Evolutionary conservation across 2,888 invertebrate genomes (phyloP), one percentile per base, ranked within the genome.

Genomic region (Tenthredo notha): DNA sequence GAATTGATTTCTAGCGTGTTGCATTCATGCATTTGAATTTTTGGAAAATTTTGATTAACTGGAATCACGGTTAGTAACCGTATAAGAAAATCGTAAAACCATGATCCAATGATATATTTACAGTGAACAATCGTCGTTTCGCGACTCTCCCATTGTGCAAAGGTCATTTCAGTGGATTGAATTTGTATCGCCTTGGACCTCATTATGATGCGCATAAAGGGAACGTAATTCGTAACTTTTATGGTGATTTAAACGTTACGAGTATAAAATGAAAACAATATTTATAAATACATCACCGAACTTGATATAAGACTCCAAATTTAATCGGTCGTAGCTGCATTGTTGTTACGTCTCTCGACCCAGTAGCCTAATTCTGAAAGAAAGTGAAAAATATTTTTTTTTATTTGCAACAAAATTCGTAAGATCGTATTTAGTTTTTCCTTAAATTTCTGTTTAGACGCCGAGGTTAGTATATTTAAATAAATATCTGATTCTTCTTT

Each of bases 281-380:
- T 9, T 21, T n/a, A 61, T 37, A 15, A n/a, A 37, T 80, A 25
- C 12, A 18, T 61, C 40, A 33, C 21, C 40, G 58, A 61, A 21
- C 12, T 33, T 58, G 2, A 43, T 80, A 80, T 80, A 80, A 80
- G 80, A 61, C 40, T 80, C 58, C 40, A 21, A 15, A 6, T 40
- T 25, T 61, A 3, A 37, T 18, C 58, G 40, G 3, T 40, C 10
- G 18, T 40, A 4, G 33, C 40, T 21, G 21, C 37, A 80, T 61
- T 58, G 37, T 40, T 33, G 1, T 37, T 15, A 18, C 40, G 37
- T 5, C 58, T 61, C 2, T 58, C 40, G 40, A 37, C 10, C 21
- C 21, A 7, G 40, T n/a, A n/a, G 40, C n/a, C 40, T 40, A 4
- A 33, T 40, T 12, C 77, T 10, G 9, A 77, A 29, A 54, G 43